Conservation (phyloP, 30 jellyfish, hydroid and myxozoan species). For the Pelagia noctiluca region DNA sequence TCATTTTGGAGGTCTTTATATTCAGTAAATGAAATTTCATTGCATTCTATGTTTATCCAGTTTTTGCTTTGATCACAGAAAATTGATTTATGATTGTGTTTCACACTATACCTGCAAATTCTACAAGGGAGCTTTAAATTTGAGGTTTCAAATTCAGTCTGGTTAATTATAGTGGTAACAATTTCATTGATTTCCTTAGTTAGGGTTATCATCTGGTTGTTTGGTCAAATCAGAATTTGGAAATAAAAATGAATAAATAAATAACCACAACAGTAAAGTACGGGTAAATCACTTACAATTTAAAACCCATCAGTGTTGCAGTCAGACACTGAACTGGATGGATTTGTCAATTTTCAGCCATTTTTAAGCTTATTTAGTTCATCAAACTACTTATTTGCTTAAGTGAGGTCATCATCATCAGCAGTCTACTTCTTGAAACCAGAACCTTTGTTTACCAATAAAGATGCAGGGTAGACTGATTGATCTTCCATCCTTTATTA, state of each 20-base stretch:
- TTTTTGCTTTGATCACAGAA: no score
- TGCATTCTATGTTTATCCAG: background rate
- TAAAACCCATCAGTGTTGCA: background rate
- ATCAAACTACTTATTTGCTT: background rate
- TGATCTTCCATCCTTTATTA: constrained; percentile 2
- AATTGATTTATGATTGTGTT: constrained; percentile 1
- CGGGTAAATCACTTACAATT: background rate
- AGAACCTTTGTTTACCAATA: background rate
- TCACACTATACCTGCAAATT: background rate
- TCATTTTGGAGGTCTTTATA: background rate
- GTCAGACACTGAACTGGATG: constrained; percentile 4
- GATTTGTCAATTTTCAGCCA: background rate
- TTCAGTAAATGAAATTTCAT: background rate
- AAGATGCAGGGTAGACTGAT: constrained; percentile 3
- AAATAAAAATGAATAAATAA: no score
- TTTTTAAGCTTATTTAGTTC: background rate
- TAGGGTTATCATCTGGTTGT: background rate
- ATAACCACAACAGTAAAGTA: background rate
- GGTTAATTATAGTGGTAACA: background rate
- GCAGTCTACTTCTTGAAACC: background rate
- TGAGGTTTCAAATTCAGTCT: constrained; percentile 1
- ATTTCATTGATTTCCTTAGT: background rate
- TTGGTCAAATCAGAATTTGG: background rate
- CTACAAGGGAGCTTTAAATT: background rate
- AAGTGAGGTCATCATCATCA: background rate